phyloP scores from a whole-genome alignment of 2,888 invertebrate species.

The Rutpela maculata region DNA sequence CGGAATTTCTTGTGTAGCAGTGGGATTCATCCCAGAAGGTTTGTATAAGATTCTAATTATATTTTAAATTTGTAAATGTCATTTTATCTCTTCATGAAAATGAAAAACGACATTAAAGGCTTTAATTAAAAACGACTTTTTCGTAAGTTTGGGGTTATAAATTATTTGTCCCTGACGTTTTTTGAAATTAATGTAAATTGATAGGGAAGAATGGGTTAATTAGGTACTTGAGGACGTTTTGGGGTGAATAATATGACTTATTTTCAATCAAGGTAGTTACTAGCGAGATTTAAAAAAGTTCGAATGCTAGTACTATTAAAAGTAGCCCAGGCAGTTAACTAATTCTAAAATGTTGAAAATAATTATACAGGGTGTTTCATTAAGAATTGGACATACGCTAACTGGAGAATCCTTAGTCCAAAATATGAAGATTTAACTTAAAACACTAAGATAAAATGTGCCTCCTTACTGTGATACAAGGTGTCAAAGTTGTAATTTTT shows the following conservation, averaged over 20 bases:
- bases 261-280: no score
- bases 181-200: not conserved
- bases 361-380: no score
- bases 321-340: no score
- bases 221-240: not conserved
- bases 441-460: no score
- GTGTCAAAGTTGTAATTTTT: no score
- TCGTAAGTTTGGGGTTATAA: not conserved
- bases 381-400: no score
- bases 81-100: conserved; percentile 15
- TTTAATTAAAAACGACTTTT: conserved; percentile 24
- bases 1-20: conserved; percentile 76
- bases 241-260: not conserved
- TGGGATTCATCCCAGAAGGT: conserved; percentile 58
- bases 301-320: no score
- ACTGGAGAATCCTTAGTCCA: no score
- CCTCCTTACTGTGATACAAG: no score
- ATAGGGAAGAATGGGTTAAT: not conserved
- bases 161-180: not conserved
- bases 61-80: conserved; percentile 33
- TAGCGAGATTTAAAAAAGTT: no score
- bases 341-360: no score
- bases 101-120: conserved; percentile 7
- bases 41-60: conserved; percentile 45
- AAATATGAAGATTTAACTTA: no score